phyloP scores from a whole-genome alignment of 2,797 vertebrate genomes.

The Micrastur ruficollis region DNA sequence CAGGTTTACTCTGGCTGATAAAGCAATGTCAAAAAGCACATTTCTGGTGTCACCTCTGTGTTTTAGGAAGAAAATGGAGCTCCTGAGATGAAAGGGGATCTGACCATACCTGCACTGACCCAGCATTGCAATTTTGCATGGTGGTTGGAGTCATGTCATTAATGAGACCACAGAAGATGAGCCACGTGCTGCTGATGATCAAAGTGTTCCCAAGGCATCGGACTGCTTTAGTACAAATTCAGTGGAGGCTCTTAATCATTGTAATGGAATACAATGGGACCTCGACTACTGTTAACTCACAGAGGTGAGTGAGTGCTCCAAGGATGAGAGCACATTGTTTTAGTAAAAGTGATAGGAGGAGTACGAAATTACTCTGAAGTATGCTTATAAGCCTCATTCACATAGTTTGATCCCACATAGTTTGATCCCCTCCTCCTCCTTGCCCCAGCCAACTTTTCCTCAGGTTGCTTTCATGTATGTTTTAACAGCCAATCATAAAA shows the following conservation, averaged over 20 bases:
- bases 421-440: not conserved
- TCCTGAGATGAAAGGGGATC: not conserved
- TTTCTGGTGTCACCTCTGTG: not conserved
- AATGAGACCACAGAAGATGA: not conserved
- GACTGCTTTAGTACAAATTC: not conserved
- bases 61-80: not conserved
- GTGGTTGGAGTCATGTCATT: not conserved
- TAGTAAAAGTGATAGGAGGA: not conserved
- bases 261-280: not conserved
- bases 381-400: not conserved
- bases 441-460: not conserved
- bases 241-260: not conserved
- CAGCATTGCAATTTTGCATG: not conserved
- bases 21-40: not conserved
- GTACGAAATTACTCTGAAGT: not conserved
- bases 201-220: not conserved
- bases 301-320: not conserved
- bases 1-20: not conserved
- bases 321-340: not conserved
- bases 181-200: not conserved
- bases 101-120: not conserved
- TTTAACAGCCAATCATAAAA: not conserved
- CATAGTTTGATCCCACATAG: not conserved
- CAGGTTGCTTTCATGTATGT: not conserved
- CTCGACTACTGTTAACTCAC: not conserved